phyloP scores from a whole-genome alignment of 2,113 vertebrate genomes.

The Paramisgurnus dabryanus region DNA sequence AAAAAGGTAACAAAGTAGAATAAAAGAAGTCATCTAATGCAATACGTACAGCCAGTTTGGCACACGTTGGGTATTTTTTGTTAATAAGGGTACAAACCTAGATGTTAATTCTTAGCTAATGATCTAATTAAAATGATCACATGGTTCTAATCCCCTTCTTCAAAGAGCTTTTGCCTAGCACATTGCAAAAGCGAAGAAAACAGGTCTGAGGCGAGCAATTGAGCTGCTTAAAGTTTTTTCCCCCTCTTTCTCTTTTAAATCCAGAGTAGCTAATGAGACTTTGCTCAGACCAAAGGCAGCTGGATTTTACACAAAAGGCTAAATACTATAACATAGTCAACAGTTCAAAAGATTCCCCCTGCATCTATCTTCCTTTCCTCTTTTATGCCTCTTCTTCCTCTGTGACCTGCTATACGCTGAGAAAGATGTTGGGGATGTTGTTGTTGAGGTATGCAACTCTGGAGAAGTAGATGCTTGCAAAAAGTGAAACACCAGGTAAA shows the following conservation, averaged over 20 bases:
- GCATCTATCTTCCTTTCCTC: slow-evolving; percentile 36
- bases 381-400: slow-evolving; percentile 25
- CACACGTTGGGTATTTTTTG: slow-evolving; percentile 65
- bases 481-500: slow-evolving; percentile 54
- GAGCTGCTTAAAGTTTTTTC: slow-evolving; percentile 61
- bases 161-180: slow-evolving; percentile 63
- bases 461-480: slow-evolving; percentile 61
- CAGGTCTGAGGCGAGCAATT: slow-evolving; percentile 63
- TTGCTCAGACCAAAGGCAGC: slow-evolving; percentile 62
- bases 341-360: slow-evolving; percentile 63
- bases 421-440: slow-evolving; percentile 26
- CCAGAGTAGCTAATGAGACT: slow-evolving; percentile 65
- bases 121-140: slow-evolving; percentile 78
- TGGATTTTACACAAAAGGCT: slow-evolving; percentile 63
- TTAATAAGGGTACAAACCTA: slow-evolving; percentile 73
- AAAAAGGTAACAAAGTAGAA: slow-evolving; percentile 45
- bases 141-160: slow-evolving; percentile 74
- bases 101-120: slow-evolving; percentile 76
- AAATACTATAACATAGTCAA: slow-evolving; percentile 59
- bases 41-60: slow-evolving; percentile 63
- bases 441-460: slow-evolving; percentile 49
- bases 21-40: slow-evolving; percentile 38
- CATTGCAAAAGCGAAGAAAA: slow-evolving; percentile 68
- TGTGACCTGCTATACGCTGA: slow-evolving; percentile 34
- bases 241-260: slow-evolving; percentile 58